These are phyloP conservation scores for Drosophila pseudoananassae DNA, from an alignment of 1,140 invertebrate genomes.

Conservation along the genomic window DNA sequence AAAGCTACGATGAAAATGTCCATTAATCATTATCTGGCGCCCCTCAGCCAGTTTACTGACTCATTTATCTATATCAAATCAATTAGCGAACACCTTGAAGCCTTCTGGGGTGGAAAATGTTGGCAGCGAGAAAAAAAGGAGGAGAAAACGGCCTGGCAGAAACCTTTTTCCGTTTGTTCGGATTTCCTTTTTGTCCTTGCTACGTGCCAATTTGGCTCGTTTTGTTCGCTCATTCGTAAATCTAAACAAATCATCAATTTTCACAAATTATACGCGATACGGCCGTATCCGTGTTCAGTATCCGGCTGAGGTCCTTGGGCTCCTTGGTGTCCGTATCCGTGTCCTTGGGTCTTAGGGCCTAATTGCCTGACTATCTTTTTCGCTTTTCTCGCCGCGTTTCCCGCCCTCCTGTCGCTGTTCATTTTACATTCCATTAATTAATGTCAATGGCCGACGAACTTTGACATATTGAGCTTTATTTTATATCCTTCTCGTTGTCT, in stretches of 20 bases:
- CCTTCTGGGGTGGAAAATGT: slow-evolving; percentile 8
- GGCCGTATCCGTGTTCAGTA: slow-evolving; percentile 3
- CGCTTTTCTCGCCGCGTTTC: slow-evolving; percentile 58
- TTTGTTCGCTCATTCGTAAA: slow-evolving; percentile 81
- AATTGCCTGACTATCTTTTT: slow-evolving; percentile 66
- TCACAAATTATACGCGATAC: slow-evolving; percentile 78
- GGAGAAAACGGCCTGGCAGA: slow-evolving; percentile 7
- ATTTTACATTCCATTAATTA: slow-evolving; percentile 83
- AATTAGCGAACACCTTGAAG: slow-evolving; percentile 75
- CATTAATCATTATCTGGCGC: slow-evolving; percentile 75
- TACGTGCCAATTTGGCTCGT: slow-evolving; percentile 80
- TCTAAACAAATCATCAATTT: slow-evolving; percentile 83
- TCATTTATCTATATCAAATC: slow-evolving; percentile 82
- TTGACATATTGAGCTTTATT: slow-evolving; percentile 75
- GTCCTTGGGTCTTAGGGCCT: slow-evolving; percentile 45
- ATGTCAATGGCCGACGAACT: slow-evolving; percentile 71
- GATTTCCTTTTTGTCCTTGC: slow-evolving; percentile 47
- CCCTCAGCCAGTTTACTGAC: slow-evolving; percentile 40
- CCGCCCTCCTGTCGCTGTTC: slow-evolving; percentile 58
- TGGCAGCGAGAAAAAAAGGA: neutral
- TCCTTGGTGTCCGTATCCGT: slow-evolving; percentile 12
- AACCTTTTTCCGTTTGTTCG: slow-evolving; percentile 41
- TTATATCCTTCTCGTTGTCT: slow-evolving; percentile 19
- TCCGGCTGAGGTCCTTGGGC: slow-evolving; percentile 22
- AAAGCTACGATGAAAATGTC: slow-evolving; percentile 1